These are phyloP conservation scores for Acanthosepion lycidas DNA, from an alignment of 2,888 invertebrate species.

Conservation along the genomic window DNA sequence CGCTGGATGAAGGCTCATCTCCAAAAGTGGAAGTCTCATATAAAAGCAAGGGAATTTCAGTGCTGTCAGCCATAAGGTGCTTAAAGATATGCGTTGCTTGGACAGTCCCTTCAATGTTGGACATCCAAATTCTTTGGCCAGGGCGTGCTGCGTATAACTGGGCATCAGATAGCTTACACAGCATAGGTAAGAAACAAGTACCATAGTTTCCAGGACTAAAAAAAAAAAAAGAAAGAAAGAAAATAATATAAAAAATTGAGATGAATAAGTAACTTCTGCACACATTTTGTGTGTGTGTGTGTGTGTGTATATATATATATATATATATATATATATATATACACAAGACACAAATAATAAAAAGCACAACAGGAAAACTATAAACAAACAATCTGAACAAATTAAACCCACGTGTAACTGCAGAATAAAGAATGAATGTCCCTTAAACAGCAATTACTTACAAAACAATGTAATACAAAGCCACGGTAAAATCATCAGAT, in stretches of 20 bases:
- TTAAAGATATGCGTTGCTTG: conserved; percentile 88
- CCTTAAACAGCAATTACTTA: no score
- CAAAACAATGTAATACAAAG: no score
- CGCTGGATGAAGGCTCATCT: conserved; percentile 50
- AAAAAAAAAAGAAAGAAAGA: not conserved
- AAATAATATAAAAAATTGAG: not conserved
- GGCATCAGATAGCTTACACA: conserved; percentile 76
- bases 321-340: no score
- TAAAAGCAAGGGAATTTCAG: conserved; percentile 64
- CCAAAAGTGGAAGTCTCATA: conserved; percentile 54
- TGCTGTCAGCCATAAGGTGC: conserved; percentile 74
- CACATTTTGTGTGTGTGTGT: no score
- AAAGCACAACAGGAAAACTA: no score
- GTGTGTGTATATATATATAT: no score
- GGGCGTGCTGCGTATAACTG: conserved; percentile 86
- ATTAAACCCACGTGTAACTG: no score
- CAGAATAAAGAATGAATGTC: no score
- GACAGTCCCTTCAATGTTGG: conserved; percentile 85
- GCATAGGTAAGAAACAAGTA: conserved; percentile 78
- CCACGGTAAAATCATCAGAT: no score
- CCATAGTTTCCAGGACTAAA: conserved; percentile 81
- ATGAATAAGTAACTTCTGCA: not conserved
- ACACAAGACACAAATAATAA: no score
- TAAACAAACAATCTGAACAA: no score
- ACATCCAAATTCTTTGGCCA: conserved; percentile 88